Conservation (phyloP, 2,888 invertebrate genomes). For the Metopia argyrocephala region DNA sequence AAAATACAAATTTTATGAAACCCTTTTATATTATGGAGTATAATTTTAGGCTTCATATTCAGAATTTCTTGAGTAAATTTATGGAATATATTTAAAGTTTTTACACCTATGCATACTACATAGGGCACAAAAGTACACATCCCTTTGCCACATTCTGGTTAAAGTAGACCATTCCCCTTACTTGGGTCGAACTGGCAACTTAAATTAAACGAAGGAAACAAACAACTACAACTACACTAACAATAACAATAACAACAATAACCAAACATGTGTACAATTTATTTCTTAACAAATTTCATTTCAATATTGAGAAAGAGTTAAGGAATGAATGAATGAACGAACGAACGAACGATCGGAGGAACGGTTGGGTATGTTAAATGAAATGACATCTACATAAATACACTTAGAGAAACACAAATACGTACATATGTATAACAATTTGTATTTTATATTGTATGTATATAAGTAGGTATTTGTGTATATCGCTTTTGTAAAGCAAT, state of each 20-base stretch:
- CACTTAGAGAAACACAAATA: neutral
- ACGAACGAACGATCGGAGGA: no score
- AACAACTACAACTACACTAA: neutral
- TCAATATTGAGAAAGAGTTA: constrained; percentile 10
- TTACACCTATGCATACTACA: no score
- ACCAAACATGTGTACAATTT: neutral
- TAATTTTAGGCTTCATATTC: neutral
- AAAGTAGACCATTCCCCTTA: constrained; percentile 13
- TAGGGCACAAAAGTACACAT: neutral
- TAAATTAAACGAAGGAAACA: constrained; percentile 28
- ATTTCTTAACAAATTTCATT: constrained; percentile 38
- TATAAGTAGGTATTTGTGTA: neutral
- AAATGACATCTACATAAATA: neutral
- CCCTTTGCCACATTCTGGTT: neutral
- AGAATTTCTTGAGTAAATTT: neutral
- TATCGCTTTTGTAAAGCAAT: no score
- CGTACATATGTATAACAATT: neutral
- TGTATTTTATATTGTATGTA: no score
- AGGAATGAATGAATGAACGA: no score
- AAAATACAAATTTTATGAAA: neutral
- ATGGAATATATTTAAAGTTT: neutral
- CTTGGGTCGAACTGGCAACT: constrained; percentile 16
- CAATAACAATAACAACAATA: neutral
- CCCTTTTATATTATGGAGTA: neutral
- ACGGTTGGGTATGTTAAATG: neutral